Evolutionary conservation across 2,113 vertebrate species (phyloP).

Genomic region (Eclectus roratus): DNA sequence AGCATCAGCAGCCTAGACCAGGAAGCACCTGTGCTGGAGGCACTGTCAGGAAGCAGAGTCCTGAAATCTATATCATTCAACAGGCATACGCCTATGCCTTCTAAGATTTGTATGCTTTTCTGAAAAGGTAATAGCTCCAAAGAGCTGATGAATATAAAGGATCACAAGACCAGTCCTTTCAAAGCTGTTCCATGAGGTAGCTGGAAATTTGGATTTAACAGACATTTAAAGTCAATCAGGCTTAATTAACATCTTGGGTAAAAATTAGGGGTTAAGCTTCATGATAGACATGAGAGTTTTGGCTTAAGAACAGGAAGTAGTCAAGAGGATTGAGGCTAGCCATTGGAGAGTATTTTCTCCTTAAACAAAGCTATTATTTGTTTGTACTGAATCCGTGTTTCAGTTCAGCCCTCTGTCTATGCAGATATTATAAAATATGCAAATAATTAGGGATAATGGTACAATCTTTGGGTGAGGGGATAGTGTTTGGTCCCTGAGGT

Average conservation of each 20-base stretch:
- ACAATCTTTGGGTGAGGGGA: background rate
- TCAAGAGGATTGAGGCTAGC: background rate
- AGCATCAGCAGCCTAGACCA: background rate
- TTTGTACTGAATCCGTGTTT: background rate
- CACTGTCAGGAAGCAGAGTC: background rate
- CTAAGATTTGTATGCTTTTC: background rate
- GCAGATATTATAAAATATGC: background rate
- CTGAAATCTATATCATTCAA: background rate
- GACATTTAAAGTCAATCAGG: background rate
- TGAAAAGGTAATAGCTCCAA: background rate
- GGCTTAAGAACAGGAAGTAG: background rate
- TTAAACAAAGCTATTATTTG: background rate
- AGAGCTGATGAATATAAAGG: background rate
- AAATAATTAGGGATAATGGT: background rate
- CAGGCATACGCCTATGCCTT: background rate
- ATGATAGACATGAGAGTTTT: background rate
- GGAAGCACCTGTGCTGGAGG: background rate
- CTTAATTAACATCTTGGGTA: background rate
- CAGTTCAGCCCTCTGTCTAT: background rate
- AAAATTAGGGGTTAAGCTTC: background rate
- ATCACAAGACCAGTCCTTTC: background rate
- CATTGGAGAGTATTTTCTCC: background rate
- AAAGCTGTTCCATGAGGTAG: background rate
- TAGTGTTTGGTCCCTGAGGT: background rate
- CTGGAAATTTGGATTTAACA: background rate